Percentiles rank a stretch among this genome's conserved stretches.
Conservation (phyloP, 2,113 vertebrate species). For the rat (Rattus norvegicus) region DNA sequence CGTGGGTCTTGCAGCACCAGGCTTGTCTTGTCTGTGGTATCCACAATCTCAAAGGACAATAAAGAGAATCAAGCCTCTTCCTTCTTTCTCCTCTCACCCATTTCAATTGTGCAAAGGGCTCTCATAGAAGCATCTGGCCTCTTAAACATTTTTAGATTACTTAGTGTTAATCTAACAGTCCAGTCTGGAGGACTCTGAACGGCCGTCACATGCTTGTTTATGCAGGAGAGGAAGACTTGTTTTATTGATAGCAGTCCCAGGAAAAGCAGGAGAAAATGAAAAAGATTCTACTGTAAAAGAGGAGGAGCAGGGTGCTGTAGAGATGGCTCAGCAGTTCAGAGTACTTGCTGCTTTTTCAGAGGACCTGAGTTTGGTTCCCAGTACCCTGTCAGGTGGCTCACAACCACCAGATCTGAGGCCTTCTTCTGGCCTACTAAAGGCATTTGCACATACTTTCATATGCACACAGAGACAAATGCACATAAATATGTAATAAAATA, state of each 20-base stretch:
- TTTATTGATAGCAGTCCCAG: neutral
- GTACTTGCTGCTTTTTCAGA: neutral
- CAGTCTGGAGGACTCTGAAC: neutral
- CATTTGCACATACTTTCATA: neutral
- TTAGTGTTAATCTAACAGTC: neutral
- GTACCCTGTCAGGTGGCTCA: neutral
- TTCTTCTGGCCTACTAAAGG: neutral
- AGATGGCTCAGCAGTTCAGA: neutral
- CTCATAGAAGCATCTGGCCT: neutral
- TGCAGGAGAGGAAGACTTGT: neutral
- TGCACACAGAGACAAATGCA: neutral
- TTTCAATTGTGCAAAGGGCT: neutral
- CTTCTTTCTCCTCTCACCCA: rapidly evolving
- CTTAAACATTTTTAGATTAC: neutral
- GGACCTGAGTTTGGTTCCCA: neutral
- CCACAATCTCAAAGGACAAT: neutral
- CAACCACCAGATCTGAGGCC: neutral
- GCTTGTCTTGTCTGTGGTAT: neutral
- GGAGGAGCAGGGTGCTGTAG: no score
- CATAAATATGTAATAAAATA: neutral
- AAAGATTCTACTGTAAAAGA: neutral
- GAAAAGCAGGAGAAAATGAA: neutral
- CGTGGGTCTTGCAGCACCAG: neutral
- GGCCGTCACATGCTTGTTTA: neutral
- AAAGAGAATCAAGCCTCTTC: neutral